phyloP scores from a whole-genome alignment of 2,888 invertebrate species.

The Lasioglossum calceatum region DNA sequence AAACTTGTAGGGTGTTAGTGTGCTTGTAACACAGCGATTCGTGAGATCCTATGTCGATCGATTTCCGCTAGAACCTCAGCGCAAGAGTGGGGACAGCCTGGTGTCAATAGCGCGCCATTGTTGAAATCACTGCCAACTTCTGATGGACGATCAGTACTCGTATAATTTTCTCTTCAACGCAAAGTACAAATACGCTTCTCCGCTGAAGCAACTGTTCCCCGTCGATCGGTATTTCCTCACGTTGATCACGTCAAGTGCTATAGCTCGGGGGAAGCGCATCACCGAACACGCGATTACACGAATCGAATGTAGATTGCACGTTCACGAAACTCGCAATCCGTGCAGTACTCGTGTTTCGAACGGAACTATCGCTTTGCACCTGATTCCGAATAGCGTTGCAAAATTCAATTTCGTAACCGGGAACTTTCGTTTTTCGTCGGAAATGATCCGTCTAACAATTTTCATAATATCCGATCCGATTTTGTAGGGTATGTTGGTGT shows the following conservation, averaged over 20 bases:
- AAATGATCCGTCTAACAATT: neutral
- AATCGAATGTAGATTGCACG: slow-evolving; percentile 36
- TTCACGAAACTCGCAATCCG: slow-evolving; percentile 12
- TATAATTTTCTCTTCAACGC: neutral
- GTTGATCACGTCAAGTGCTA: slow-evolving; percentile 19
- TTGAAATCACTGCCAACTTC: too few species aligned
- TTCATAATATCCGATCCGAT: neutral
- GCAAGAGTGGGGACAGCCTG: too few species aligned
- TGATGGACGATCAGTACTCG: too few species aligned
- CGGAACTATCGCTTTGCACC: slow-evolving; percentile 3
- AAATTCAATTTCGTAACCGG: slow-evolving; percentile 51
- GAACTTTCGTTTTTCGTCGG: slow-evolving; percentile 11
- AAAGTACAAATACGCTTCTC: neutral
- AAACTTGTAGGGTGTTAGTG: too few species aligned
- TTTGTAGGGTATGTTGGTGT: too few species aligned
- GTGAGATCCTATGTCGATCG: too few species aligned
- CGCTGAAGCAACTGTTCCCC: neutral
- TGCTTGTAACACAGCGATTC: too few species aligned
- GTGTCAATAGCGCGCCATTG: too few species aligned
- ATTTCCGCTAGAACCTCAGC: too few species aligned
- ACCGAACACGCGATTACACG: slow-evolving; percentile 30
- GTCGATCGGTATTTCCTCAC: slow-evolving; percentile 8
- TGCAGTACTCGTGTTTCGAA: slow-evolving; percentile 7
- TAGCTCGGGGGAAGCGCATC: neutral
- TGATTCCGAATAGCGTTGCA: slow-evolving; percentile 33